These are phyloP conservation scores for Drosophila maculinotata DNA, from an alignment of 2,888 invertebrate species.

Conservation along the genomic window DNA sequence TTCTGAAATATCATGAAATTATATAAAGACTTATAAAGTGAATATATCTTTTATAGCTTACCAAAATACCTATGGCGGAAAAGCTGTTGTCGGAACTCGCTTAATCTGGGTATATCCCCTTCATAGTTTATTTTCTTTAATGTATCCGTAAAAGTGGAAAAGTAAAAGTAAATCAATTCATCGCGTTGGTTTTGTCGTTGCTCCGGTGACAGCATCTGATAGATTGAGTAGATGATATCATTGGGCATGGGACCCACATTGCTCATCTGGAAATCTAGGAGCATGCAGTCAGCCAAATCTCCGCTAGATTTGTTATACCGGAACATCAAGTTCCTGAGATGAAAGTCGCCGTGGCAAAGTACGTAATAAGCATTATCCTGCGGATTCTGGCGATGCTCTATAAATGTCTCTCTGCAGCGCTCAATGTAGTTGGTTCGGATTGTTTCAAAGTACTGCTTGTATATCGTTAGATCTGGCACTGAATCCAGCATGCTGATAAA, in stretches of 20 bases:
- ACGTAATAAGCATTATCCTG: conserved; percentile 59
- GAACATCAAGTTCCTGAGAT: conserved; percentile 78
- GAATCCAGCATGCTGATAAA: conserved; percentile 55
- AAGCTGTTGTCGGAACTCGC: conserved; percentile 56
- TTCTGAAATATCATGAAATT: conserved; percentile 39
- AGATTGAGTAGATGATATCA: conserved; percentile 71
- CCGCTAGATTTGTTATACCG: conserved; percentile 38
- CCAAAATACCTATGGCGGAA: conserved; percentile 58
- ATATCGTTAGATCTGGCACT: conserved; percentile 48
- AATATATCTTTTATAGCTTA: conserved; percentile 24
- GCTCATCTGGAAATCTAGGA: conserved; percentile 76
- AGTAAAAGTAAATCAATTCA: conserved; percentile 68
- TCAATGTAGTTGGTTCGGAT: conserved; percentile 29
- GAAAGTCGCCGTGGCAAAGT: conserved; percentile 81
- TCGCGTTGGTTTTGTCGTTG: conserved; percentile 54
- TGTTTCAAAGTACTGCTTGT: conserved; percentile 51
- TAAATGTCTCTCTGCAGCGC: conserved; percentile 13
- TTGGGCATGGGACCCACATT: conserved; percentile 59
- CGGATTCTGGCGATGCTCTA: conserved; percentile 27
- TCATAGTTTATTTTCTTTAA: conserved; percentile 60
- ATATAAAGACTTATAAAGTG: neutral
- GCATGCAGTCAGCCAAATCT: conserved; percentile 59
- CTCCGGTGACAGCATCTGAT: conserved; percentile 60
- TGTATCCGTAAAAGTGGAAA: conserved; percentile 51
- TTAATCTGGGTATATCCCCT: conserved; percentile 59